Evolutionary conservation across 2,113 vertebrate species (phyloP), one percentile per base, ranked within the genome.

Genomic region (Accipiter virgatus): DNA sequence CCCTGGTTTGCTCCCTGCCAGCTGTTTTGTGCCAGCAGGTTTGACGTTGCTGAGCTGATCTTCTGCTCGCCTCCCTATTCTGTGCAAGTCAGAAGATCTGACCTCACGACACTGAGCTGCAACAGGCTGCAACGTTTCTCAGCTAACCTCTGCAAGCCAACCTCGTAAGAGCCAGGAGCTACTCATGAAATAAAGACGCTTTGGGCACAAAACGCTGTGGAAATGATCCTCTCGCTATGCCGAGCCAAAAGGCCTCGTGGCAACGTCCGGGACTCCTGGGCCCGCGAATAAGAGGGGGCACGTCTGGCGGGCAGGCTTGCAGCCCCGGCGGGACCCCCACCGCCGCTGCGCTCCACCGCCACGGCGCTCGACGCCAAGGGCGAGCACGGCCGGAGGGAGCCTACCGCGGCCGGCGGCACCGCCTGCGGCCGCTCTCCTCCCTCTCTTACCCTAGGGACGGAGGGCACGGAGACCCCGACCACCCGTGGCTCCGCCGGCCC

Each of bases 181-280:
- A 7, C 27, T 4, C 43, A 5, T 1, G 23, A 52, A 34, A 61
- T 9, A 22, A 18, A 43, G 61, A 3, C 18, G 5, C 36, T 18
- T 0, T 1, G n/a, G 16, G 2, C 53, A 21, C 23, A 20, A 8
- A 19, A 7, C 1, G 16, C 13, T 1, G 7, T 2, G 88, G 34
- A 29, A 31, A 10, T 0, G 6, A 4, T 1, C 29, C 23, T 26
- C 40, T 7, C 0, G 21, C 4, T 4, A 5, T 0, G 6, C 47
- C 48, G 10, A n/a, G 12, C 31, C 31, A 12, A 31, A 17, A 16
- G 31, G 22, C 32, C 22, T 10, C 48, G 4, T 58, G 7, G 32
- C n/a, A 42, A 3, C 29, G 4, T 0, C 3, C 1, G 25, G 18
- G 8, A 4, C 36, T 4, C 2, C 68, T 1, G 15, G 13, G 3